Base-by-base conservation (phyloP, 2,888 invertebrate species). In the Diaprepes abbreviatus region DNA sequence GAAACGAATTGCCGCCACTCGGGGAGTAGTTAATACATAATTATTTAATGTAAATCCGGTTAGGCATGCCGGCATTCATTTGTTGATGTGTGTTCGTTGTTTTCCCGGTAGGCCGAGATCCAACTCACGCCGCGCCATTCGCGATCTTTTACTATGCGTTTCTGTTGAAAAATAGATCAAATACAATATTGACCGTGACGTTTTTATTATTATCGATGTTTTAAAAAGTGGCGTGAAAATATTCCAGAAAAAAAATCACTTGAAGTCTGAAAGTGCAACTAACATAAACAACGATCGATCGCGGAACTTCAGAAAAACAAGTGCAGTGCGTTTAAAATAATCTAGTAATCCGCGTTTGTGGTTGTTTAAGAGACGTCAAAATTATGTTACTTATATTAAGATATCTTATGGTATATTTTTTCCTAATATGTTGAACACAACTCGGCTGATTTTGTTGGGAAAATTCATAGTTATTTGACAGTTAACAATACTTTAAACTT, bases 31-130 rank as follows among this genome's bases (percentile, higher is more conserved):
- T 67, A 67, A 43, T 67, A 67, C 67, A 64, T 69, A 69, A 69
- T 69, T 69, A 58, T 64, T 69, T 64, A 69, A 62, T 69, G 63
- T 63, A 69, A 69, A 69, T 64, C 67, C 62, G 62, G 67, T 62
- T 67, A 54, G 59, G 50, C 66, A 45, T 67, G 54, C 57, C 65
- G 65, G 65, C 57, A 65, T 65, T 65, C 57, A 57, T 65, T 65
- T 65, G 65, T 55, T 65, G 55, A 54, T 55, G 65, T 65, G 65
- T 40, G 55, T 65, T 65, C 57, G 57, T 57, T 57, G 14, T 16
- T 57, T 57, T 54, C 54, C 54, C 54, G 54, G 35, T 35, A n/a
- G 33, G 54, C 19, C 35, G 54, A 14, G 38, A 21, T 28, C 3
- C 50, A n/a, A 19, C 21, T 21, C 5, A 43, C 10, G 16, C 33